Conservation (phyloP, 2,888 invertebrate species). For the Euplexia lucipara region DNA sequence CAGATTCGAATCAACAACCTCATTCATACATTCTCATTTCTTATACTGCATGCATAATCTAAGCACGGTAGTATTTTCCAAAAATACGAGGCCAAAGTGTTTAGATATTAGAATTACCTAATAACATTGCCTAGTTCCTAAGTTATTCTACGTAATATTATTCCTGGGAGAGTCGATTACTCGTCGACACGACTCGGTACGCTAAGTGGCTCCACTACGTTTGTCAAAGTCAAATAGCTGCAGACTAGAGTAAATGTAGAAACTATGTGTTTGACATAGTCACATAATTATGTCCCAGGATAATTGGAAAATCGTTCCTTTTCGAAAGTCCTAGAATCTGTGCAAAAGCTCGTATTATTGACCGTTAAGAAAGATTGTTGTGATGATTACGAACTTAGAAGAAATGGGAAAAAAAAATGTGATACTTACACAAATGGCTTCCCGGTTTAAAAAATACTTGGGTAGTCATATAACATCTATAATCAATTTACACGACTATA, state of each 20-base stretch:
- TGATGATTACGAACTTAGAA: too few species aligned
- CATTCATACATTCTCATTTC: too few species aligned
- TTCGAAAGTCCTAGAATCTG: too few species aligned
- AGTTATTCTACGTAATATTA: constrained; percentile 41
- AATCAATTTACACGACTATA: too few species aligned
- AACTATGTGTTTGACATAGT: constrained; percentile 37
- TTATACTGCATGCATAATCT: neutral
- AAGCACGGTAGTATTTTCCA: neutral
- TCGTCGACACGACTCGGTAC: constrained; percentile 38
- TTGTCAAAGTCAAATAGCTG: constrained; percentile 53
- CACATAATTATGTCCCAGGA: neutral
- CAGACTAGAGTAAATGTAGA: constrained; percentile 35
- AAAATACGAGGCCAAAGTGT: neutral
- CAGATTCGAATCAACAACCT: too few species aligned
- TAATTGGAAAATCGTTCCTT: neutral
- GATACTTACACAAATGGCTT: too few species aligned
- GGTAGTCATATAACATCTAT: too few species aligned
- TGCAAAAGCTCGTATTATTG: too few species aligned
- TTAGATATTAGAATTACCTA: constrained; percentile 20
- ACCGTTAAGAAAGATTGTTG: too few species aligned
- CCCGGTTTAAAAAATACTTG: too few species aligned
- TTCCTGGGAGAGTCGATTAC: constrained; percentile 49
- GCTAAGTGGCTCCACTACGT: constrained; percentile 43
- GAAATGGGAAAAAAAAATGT: too few species aligned
- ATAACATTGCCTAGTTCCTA: constrained; percentile 10